Conservation (phyloP, 2,888 invertebrate genomes). For the Acleris cristana region DNA sequence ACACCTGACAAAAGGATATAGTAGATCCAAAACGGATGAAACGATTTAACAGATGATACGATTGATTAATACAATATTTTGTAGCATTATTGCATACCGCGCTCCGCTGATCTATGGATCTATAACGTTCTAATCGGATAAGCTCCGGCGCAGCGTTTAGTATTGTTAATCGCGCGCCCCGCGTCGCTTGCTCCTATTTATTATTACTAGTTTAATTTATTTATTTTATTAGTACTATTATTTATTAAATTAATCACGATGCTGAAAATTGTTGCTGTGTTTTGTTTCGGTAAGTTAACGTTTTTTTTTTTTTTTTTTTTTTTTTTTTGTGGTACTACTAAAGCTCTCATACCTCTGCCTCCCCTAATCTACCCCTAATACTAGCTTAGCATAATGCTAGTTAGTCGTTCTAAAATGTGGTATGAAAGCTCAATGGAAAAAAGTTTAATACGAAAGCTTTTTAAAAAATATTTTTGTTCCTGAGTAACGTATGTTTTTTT, state of each 20-base stretch:
- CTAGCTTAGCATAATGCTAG: no score
- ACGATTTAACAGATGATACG: no score
- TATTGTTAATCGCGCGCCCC: constrained; percentile 56
- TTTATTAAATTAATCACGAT: constrained; percentile 48
- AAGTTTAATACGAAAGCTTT: no score
- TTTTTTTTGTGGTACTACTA: no score
- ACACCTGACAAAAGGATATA: no score
- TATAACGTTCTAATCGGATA: constrained; percentile 59
- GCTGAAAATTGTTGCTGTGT: constrained; percentile 55
- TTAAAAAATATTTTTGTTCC: no score
- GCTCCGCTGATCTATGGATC: constrained; percentile 47
- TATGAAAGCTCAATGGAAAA: no score
- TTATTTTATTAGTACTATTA: constrained; percentile 38
- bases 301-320: constrained; percentile 19
- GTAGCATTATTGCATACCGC: constrained; percentile 39
- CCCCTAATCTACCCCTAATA: no score
- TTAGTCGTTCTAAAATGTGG: no score
- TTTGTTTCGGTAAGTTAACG: constrained; percentile 61
- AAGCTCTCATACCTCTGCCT: not conserved
- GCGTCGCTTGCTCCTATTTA: constrained; percentile 51
- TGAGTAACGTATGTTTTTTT: no score
- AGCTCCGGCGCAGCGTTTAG: constrained; percentile 46
- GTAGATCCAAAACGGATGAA: no score
- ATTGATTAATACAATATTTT: no score
- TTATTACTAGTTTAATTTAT: constrained; percentile 42